Percentiles rank a stretch among this genome's conserved stretches.
These are phyloP conservation scores for Odontocerum albicorne DNA, from an alignment of 2,888 invertebrate genomes.

Conservation along the genomic window DNA sequence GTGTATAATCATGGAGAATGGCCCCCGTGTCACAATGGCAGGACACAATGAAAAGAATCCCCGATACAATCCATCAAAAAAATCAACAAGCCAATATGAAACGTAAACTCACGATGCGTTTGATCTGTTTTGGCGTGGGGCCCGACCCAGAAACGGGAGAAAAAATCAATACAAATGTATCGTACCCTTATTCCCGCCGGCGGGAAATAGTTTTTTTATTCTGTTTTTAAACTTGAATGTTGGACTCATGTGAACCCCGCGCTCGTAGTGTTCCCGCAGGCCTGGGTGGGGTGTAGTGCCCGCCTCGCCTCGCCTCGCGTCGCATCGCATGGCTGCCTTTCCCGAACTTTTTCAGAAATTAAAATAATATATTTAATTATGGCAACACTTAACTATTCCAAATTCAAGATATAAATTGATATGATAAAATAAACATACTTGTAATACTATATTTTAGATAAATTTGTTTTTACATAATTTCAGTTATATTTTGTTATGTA, in stretches of 20 bases:
- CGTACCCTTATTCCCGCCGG: slow-evolving; percentile 5
- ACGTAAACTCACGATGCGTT: background rate
- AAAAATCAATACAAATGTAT: slow-evolving; percentile 10
- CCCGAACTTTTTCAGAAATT: too few relatives aligned
- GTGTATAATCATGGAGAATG: too few relatives aligned
- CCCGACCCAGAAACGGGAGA: background rate
- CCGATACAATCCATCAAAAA: slow-evolving; percentile 4
- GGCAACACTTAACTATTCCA: background rate
- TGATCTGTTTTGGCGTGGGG: slow-evolving; percentile 16
- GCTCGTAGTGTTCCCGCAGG: background rate
- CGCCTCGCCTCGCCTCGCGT: too few relatives aligned
- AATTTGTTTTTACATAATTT: too few relatives aligned
- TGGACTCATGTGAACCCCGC: background rate
- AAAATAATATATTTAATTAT: too few relatives aligned
- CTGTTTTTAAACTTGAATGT: background rate
- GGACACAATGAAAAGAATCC: background rate
- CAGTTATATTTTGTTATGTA: too few relatives aligned
- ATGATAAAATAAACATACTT: background rate
- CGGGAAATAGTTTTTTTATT: background rate
- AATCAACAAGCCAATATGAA: slow-evolving; percentile 8
- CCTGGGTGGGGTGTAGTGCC: background rate
- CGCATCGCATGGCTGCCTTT: too few relatives aligned
- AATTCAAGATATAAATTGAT: background rate
- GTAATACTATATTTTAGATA: too few relatives aligned
- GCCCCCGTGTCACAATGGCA: background rate